These are phyloP conservation scores for Campodea augens DNA, from an alignment of 1,140 invertebrate species.

Conservation along the genomic window DNA sequence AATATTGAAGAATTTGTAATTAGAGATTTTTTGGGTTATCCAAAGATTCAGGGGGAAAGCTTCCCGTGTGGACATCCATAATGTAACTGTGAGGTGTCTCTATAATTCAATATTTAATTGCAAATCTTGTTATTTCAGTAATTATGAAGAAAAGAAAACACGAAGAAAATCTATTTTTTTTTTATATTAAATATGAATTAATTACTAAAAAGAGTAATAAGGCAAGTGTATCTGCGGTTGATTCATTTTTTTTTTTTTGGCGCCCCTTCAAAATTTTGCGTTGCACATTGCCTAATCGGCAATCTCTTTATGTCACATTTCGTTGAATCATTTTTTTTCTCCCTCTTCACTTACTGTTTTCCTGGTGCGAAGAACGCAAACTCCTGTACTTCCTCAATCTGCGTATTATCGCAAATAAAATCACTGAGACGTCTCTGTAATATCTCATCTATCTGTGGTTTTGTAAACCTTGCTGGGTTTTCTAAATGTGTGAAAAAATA, in stretches of 20 bases:
- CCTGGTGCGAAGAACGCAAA: neutral
- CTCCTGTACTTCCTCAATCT: neutral
- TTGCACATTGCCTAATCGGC: neutral
- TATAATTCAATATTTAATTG: too few relatives aligned
- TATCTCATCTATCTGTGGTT: constrained; percentile 11
- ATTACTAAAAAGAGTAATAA: neutral
- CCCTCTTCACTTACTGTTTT: neutral
- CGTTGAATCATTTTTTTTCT: too few relatives aligned
- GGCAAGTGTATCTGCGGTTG: neutral
- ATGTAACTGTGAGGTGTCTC: too few relatives aligned
- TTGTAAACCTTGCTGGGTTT: constrained; percentile 19
- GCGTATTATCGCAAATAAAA: constrained; percentile 4
- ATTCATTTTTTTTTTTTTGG: neutral
- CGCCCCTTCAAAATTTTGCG: neutral
- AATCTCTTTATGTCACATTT: too few relatives aligned
- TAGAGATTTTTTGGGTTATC: too few relatives aligned
- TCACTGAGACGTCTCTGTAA: constrained; percentile 1
- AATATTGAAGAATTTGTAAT: too few relatives aligned
- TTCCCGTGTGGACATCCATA: too few relatives aligned
- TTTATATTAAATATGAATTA: neutral
- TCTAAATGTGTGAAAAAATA: constrained; percentile 27
- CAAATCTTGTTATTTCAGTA: too few relatives aligned
- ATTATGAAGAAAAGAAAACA: too few relatives aligned
- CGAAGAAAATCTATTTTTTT: too few relatives aligned
- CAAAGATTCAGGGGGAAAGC: too few relatives aligned